These are phyloP conservation scores for Nicator chloris DNA, from an alignment of 2,113 vertebrate species.

Conservation along the genomic window DNA sequence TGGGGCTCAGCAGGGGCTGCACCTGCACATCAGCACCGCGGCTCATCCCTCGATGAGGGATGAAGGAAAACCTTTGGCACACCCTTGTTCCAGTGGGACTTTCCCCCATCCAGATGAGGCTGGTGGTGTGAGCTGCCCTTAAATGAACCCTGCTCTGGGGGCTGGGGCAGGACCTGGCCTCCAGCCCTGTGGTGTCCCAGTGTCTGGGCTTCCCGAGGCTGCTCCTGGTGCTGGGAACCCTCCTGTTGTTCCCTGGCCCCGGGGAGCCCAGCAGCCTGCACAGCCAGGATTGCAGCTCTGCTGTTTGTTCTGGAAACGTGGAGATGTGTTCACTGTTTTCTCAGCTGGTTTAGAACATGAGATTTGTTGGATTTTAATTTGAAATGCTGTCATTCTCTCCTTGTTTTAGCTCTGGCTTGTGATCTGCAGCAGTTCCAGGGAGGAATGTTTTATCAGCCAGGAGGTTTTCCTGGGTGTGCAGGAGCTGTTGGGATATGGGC, in stretches of 20 bases:
- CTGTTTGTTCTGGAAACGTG: background rate
- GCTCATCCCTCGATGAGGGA: background rate
- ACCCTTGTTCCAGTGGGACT: background rate
- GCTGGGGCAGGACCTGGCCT: background rate
- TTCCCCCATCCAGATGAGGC: too few species aligned
- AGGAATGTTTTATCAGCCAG: background rate
- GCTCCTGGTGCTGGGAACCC: too few species aligned
- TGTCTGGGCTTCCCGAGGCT: accelerated
- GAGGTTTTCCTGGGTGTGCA: too few species aligned
- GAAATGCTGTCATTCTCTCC: background rate
- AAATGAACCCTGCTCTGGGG: background rate
- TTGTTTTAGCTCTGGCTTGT: too few species aligned
- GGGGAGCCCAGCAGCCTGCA: background rate
- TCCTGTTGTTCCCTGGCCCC: background rate
- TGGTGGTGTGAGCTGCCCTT: background rate
- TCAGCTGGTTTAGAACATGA: background rate
- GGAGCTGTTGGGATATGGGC: background rate
- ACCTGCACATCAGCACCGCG: accelerated
- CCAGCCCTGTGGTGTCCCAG: background rate
- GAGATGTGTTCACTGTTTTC: background rate
- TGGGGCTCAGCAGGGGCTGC: background rate
- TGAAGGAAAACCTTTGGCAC: background rate
- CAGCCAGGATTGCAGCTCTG: background rate
- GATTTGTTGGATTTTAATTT: background rate
- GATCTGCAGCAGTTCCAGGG: background rate